A percentile compares a stretch with the other conserved stretches of the same genome.
These are phyloP conservation scores for Tortrix viridana DNA, from an alignment of 2,888 invertebrate genomes.

Conservation along the genomic window DNA sequence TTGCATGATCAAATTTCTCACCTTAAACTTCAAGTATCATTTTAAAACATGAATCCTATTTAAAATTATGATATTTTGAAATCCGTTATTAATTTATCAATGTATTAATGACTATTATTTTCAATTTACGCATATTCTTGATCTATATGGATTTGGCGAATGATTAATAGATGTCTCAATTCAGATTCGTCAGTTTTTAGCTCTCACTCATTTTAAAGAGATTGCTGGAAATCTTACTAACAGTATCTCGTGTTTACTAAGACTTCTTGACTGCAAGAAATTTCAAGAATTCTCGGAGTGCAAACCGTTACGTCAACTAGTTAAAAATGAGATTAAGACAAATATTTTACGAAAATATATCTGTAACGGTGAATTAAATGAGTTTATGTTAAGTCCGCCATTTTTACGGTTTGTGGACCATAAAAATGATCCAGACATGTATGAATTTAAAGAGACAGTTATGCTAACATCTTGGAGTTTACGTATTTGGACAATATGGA, in stretches of 20 bases:
- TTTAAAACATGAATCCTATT: no score
- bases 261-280: slow-evolving; percentile 17
- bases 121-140: no score
- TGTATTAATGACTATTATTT: no score
- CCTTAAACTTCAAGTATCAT: no score
- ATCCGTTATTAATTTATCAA: no score
- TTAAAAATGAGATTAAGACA: slow-evolving; percentile 9
- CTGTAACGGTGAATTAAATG: slow-evolving; percentile 26
- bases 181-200: neutral
- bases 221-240: neutral
- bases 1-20: no score
- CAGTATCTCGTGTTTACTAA: neutral
- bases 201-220: neutral
- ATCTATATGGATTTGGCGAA: no score
- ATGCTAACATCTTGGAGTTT: slow-evolving; percentile 5
- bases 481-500: slow-evolving; percentile 2
- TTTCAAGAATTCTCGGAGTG: slow-evolving; percentile 21
- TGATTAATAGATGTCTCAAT: neutral
- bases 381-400: slow-evolving; percentile 26
- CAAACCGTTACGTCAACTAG: slow-evolving; percentile 20
- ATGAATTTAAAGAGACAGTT: slow-evolving; percentile 13
- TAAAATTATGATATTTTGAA: no score
- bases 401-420: slow-evolving; percentile 27
- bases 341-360: slow-evolving; percentile 24
- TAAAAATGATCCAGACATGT: slow-evolving; percentile 23